Evolutionary conservation across 1,140 invertebrate genomes (phyloP), one percentile per base, ranked within the genome.

Genomic region (Homarus americanus): DNA sequence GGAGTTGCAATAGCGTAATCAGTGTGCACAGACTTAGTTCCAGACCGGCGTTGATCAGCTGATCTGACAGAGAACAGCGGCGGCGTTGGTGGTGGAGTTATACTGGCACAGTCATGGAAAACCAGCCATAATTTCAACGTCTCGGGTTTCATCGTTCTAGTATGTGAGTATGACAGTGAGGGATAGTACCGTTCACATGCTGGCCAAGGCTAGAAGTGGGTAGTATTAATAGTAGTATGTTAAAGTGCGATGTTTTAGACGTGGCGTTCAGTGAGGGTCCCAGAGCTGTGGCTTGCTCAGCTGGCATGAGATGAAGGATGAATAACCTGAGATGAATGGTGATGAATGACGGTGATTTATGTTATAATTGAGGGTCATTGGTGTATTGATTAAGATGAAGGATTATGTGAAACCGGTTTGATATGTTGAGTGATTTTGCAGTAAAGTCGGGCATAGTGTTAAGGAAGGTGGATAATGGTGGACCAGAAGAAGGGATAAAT

Each of bases 51-150:
- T 86, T 32, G 83, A 86, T 86, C 83, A 86, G 83, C 83, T 86
- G 83, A 86, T 86, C 83, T 86, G 83, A 86, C 72, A 86, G 83
- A 28, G 83, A 86, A 86, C 83, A 86, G 83, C 83, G 83, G 83
- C 41, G 83, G 83, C 83, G 83, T 86, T 76, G 69, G 83, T 72
- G 41, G 72, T 53, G 41, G 72, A 76, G 69, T 49, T 40, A 53
- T 28, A 34, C 41, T 83, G 32, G 44, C 72, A 86, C 20, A 73
- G 83, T 40, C 83, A 86, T 86, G 83, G 69, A 86, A 86, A 73
- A 86, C 72, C 72, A 75, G 72, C 69, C 72, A 73, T 75, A 53
- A 75, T 86, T 53, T 76, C 34, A 1, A 32, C 83, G 40, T 86
- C 72, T 76, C 28, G 38, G 36, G 41, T 44, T 72, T 86, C 41